A percentile compares a stretch with the other conserved stretches of the same genome.
These are phyloP conservation scores for Parotia lawesii DNA, from an alignment of 2,113 vertebrate species.

Conservation along the genomic window DNA sequence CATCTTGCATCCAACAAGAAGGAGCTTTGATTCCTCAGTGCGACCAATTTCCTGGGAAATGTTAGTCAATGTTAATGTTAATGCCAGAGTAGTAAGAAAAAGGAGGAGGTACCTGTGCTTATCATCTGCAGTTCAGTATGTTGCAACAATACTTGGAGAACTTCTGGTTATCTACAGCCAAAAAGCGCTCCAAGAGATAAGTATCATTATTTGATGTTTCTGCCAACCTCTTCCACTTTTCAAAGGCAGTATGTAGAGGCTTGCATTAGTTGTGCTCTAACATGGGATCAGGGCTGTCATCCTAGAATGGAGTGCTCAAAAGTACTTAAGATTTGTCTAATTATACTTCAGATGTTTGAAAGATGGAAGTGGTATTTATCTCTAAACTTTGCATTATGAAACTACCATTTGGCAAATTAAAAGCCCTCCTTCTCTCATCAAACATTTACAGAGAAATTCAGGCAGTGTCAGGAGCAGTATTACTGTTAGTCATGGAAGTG, in stretches of 20 bases:
- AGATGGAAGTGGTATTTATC: conserved; percentile 57
- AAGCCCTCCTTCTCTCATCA: not conserved
- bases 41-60: not conserved
- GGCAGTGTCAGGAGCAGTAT: not conserved
- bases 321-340: conserved; percentile 58
- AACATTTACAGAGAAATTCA: not conserved
- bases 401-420: not conserved
- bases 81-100: not conserved
- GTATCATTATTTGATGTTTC: conserved; percentile 14
- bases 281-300: not conserved
- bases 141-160: conserved; percentile 4
- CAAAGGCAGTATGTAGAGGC: not conserved
- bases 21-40: not conserved
- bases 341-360: conserved; percentile 60
- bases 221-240: conserved; percentile 7
- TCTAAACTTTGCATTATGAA: conserved; percentile 43
- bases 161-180: not conserved
- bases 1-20: fast-evolving
- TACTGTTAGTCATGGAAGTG: not conserved
- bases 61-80: not conserved
- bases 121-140: not conserved
- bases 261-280: not conserved
- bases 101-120: not conserved
- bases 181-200: conserved; percentile 17
- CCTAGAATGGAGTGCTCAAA: not conserved